Base-by-base conservation (phyloP, 2,113 vertebrate genomes). In the Gnathonemus longibarbis region DNA sequence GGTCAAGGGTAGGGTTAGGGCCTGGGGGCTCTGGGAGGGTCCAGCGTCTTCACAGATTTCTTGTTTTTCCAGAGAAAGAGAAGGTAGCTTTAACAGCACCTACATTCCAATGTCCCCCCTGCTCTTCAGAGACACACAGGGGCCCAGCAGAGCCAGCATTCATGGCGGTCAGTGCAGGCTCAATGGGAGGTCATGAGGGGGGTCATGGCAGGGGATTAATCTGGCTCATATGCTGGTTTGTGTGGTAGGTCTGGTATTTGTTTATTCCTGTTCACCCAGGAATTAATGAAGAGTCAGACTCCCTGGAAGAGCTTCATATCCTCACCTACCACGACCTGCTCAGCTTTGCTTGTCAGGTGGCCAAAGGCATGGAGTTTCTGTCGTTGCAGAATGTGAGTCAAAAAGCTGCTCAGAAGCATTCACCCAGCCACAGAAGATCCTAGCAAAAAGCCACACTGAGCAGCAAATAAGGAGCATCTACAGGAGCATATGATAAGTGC, bases 281-380 rank as follows among this genome's bases (percentile, higher is more conserved):
- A n/a, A 92, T 84, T 3, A 87, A 8, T 56, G 92, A 93, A 7
- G 90, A 86, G 9, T 24, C 2, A 1, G 90, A 93, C 0, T 90
- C 93, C 42, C 46, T 84, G 7, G 97, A 98, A 1, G 96, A 97
- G 74, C 92, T 96, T 89, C 96, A 97, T 19, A 95, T 97, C 45
- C 95, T 99, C 46, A 99, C 97, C 3, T 98, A 97, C 91, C 97
- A 97, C 89, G 98, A 99, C 90, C 97, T 99, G 87, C 96, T 99
- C 88, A 97, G 94, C 92, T 99, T 99, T 92, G 97, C 98, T 1
- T 97, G 96, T 85, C 98, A 99, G 96, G 97, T 99, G 93, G 97
- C 98, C 92, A 98, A 97, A 94, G 98, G 98, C 92, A 99, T 99
- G 98, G 98, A 98, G 91, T 99, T 99, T 93, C 97, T 99, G 62